Percentiles rank a stretch among this genome's conserved stretches.
phyloP scores from a whole-genome alignment of 1,140 invertebrate genomes.

The Macrobrachium nipponense region DNA sequence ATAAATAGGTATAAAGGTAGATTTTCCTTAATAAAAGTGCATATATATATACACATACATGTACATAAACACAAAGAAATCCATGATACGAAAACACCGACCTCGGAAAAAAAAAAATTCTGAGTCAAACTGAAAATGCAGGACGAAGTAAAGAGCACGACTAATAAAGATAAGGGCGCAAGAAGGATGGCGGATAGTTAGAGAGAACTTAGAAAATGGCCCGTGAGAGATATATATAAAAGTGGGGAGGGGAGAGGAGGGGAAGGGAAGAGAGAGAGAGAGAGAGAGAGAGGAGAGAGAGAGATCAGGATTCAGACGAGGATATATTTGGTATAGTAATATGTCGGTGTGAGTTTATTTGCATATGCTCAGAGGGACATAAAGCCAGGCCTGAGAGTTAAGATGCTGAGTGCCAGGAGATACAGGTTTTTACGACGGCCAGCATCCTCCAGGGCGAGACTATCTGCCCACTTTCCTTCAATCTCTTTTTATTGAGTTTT shows the following conservation, averaged over 20 bases:
- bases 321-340: constrained; percentile 19
- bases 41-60: too few relatives aligned
- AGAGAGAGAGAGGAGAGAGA: neutral
- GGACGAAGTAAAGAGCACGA: neutral
- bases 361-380: constrained; percentile 7
- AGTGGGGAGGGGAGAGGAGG: neutral
- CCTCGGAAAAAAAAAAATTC: too few relatives aligned
- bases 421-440: neutral
- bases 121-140: neutral
- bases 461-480: neutral
- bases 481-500: constrained; percentile 11
- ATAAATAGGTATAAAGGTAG: too few relatives aligned
- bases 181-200: neutral
- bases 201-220: neutral
- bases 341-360: constrained; percentile 19
- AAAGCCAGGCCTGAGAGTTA: constrained; percentile 5
- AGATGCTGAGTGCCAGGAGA: constrained; percentile 10
- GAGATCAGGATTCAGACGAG: neutral
- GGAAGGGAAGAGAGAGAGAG: neutral
- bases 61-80: too few relatives aligned
- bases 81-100: too few relatives aligned
- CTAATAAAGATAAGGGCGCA: neutral
- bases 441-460: neutral
- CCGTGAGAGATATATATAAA: neutral
- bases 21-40: too few relatives aligned